Base-by-base conservation (phyloP, 2,797 vertebrate genomes). In the Falco biarmicus region DNA sequence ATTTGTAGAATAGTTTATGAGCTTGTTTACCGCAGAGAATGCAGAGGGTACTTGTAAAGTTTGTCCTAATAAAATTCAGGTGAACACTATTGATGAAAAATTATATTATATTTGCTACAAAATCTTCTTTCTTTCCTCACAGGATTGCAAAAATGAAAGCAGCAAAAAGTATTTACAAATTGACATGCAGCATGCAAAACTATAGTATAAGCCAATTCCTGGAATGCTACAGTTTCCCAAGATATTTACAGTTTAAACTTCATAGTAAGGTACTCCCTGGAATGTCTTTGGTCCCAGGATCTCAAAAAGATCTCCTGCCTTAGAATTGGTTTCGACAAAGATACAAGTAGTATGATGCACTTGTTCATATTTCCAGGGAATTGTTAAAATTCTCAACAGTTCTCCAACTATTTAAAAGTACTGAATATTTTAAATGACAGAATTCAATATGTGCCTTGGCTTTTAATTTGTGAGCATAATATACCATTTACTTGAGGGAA, bases 391-490 rank as follows among this genome's bases (percentile, higher is more conserved):
- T 93, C 87, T 93, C 70, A 88, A 51, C 43, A 73, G 41, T 50
- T 86, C 54, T 89, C 47, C 22, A 91, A 88, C 45, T 89, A 78
- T 92, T 93, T 88, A 70, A 78, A 96, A 89, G 45, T 89, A 92
- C 41, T 90, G 91, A 85, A 94, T 95, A 89, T 90, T 89, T 97
- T 96, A 82, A 95, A 82, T 77, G 48, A 64, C 64, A 93, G 47
- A 74, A 94, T 95, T 95, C 78, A 90, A 32, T 94, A 91, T 75
- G 32, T 92, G 43, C 18, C 50, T 96, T 92, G 76, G 53, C 77
- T 97, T 97, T 97, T 94, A 85, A 91, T 93, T 95, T 93, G 66
- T 85, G 48, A 93, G 39, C 22, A 57, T 69, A 87, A 93, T 87
- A 93, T 91, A 51, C 31, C 59, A 87, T 94, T 97, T 96, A 64